A percentile compares a stretch with the other conserved stretches of the same genome.
These are phyloP conservation scores for Menidia beryllina DNA, from an alignment of 2,113 vertebrate genomes.

Conservation along the genomic window DNA sequence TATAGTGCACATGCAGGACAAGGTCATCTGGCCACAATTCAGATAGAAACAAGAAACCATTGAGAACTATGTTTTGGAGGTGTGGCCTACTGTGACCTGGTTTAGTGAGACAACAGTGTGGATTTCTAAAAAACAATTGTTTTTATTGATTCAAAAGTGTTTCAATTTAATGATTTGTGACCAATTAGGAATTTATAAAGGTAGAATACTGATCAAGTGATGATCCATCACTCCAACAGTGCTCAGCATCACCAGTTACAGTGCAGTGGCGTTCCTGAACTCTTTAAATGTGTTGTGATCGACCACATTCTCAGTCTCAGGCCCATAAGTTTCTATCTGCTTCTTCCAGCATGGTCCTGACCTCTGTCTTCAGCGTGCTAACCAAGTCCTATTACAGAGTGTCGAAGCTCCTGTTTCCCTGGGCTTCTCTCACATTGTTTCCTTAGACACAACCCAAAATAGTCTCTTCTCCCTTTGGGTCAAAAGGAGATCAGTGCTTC, in stretches of 20 bases:
- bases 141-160: slow-evolving; percentile 24
- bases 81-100: not conserved
- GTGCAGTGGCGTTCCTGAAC: not conserved
- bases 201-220: not conserved
- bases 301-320: slow-evolving; percentile 17
- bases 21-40: not conserved
- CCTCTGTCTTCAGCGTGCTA: slow-evolving; percentile 22
- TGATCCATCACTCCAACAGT: not conserved
- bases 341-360: slow-evolving; percentile 12
- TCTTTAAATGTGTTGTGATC: slow-evolving; percentile 8
- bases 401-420: slow-evolving; percentile 8
- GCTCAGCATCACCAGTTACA: not conserved
- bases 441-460: slow-evolving; percentile 9
- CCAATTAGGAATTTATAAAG: slow-evolving; percentile 4
- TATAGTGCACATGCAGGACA: not conserved
- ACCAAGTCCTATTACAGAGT: slow-evolving; percentile 6
- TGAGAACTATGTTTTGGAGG: not conserved
- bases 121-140: not conserved
- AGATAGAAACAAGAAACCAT: not conserved
- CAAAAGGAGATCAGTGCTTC: slow-evolving; percentile 37
- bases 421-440: slow-evolving; percentile 18
- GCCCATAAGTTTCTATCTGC: slow-evolving; percentile 8
- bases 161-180: slow-evolving; percentile 19
- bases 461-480: slow-evolving; percentile 24
- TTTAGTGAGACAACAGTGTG: not conserved